Evolutionary conservation across 2,888 invertebrate genomes (phyloP).

Genomic region (Malthinus seriepunctatus): DNA sequence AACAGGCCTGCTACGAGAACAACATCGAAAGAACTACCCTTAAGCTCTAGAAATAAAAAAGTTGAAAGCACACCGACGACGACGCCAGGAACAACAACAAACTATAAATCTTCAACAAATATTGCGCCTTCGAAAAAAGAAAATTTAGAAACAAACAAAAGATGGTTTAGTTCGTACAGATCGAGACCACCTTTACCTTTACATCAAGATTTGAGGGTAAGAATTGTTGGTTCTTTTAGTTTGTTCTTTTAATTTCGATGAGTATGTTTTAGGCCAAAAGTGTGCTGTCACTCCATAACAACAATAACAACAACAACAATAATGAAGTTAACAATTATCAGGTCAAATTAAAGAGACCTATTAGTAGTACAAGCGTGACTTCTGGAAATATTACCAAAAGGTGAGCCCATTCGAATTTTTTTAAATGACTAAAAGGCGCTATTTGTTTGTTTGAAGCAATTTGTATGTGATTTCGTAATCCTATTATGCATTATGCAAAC

Average conservation of each 20-base stretch:
- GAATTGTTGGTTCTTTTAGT: background rate
- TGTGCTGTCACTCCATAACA: background rate
- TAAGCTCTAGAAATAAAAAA: background rate
- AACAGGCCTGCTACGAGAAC: background rate
- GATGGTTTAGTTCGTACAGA: background rate
- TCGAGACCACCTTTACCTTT: background rate
- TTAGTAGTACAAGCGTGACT: too few relatives aligned
- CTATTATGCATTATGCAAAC: too few relatives aligned
- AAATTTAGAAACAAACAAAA: background rate
- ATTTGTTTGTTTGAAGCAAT: too few relatives aligned
- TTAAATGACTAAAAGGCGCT: background rate
- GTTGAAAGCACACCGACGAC: background rate
- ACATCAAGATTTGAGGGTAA: background rate
- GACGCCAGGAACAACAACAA: background rate
- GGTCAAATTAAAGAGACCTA: background rate
- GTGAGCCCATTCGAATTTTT: background rate
- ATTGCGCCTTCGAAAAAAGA: background rate
- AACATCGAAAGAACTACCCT: background rate
- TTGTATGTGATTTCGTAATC: background rate
- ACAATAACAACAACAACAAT: constrained; percentile 1
- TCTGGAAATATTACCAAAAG: background rate
- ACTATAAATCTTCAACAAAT: background rate
- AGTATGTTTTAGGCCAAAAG: background rate
- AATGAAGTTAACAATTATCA: background rate
- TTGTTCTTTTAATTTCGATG: background rate